Evolutionary conservation across 2,113 vertebrate genomes (phyloP).

Genomic region (Platysteira castanea): DNA sequence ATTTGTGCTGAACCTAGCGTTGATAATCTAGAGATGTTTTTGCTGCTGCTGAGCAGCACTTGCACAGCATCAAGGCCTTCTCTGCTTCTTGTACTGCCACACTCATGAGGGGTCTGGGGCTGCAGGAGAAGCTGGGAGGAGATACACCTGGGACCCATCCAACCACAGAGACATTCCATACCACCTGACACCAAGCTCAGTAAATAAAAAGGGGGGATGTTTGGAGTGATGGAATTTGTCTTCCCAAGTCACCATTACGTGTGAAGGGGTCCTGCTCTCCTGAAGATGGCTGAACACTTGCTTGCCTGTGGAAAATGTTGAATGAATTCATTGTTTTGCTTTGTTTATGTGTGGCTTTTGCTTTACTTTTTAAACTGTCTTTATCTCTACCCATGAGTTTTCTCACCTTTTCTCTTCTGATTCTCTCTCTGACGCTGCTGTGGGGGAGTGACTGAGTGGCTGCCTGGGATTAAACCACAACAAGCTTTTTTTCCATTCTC

Average conservation of each 20-base stretch:
- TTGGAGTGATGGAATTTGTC: background rate
- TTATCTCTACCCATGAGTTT: background rate
- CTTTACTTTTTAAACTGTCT: background rate
- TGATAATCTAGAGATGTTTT: background rate
- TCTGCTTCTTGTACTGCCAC: background rate
- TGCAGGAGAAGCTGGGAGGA: background rate
- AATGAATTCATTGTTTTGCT: background rate
- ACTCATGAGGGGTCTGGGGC: background rate
- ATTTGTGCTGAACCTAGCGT: background rate
- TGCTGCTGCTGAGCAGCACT: background rate
- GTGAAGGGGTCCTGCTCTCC: background rate
- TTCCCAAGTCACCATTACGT: background rate
- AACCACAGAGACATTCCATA: background rate
- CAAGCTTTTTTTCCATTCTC: background rate
- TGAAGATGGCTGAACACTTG: background rate
- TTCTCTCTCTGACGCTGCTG: background rate
- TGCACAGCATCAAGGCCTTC: background rate
- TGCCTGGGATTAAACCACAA: background rate
- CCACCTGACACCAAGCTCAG: rapidly evolving
- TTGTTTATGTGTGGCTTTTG: background rate
- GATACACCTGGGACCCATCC: background rate
- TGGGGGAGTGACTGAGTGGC: background rate
- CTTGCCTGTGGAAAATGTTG: background rate
- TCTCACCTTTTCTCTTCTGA: background rate
- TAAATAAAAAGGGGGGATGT: background rate